Evolutionary conservation across 2,888 invertebrate species (phyloP).

Genomic region (Drosophila rellima): DNA sequence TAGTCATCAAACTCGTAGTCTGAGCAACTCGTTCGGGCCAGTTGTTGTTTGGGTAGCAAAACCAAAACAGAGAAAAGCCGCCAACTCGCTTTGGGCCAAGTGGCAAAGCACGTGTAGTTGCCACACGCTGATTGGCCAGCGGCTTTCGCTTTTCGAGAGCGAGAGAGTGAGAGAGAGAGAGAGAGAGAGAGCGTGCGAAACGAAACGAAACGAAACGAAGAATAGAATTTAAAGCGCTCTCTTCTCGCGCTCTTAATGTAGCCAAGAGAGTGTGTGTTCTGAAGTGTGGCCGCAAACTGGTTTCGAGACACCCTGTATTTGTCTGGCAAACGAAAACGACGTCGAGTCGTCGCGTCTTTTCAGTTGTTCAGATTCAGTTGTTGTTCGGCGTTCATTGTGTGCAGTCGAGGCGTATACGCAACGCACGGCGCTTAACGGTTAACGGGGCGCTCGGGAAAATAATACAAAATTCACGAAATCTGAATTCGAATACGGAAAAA

Average conservation of each 20-base stretch:
- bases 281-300: conserved; percentile 42
- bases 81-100: conserved; percentile 22
- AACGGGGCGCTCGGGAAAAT: conserved; percentile 25
- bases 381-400: conserved; percentile 75
- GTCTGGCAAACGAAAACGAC: background rate
- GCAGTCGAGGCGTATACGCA: conserved; percentile 68
- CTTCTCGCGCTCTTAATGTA: conserved; percentile 31
- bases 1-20: background rate
- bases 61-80: conserved; percentile 76
- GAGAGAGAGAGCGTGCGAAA: background rate
- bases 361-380: conserved; percentile 62
- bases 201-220: conserved; percentile 11
- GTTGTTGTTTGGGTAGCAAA: conserved; percentile 34
- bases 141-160: conserved; percentile 74
- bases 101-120: conserved; percentile 71
- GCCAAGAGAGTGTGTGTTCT: conserved; percentile 23
- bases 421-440: conserved; percentile 42
- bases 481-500: conserved; percentile 28
- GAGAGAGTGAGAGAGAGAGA: conserved; percentile 12
- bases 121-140: conserved; percentile 59
- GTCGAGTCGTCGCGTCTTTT: conserved; percentile 8
- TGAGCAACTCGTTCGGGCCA: conserved; percentile 20
- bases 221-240: conserved; percentile 2
- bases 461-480: conserved; percentile 12
- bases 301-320: conserved; percentile 54